Evolutionary conservation across 1,140 invertebrate species (phyloP).

Genomic region (Danaus plexippus): DNA sequence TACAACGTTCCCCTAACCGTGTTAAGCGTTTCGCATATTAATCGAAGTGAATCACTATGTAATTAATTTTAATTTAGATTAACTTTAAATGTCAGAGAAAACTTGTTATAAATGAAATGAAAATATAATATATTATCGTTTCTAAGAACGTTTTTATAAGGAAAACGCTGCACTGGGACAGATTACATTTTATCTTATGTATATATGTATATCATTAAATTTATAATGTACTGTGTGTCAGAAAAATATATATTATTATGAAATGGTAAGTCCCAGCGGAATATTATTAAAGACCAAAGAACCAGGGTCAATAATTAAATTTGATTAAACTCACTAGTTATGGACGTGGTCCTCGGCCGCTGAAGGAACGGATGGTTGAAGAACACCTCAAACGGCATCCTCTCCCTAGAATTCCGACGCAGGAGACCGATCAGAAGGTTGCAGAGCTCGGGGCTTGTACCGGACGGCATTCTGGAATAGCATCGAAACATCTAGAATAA

Average conservation of each 20-base stretch:
- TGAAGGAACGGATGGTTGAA: conserved; percentile 94
- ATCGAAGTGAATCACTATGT: conserved; percentile 8
- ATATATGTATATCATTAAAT: too few relatives aligned
- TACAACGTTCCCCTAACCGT: too few relatives aligned
- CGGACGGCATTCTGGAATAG: conserved; percentile 86
- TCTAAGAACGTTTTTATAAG: too few relatives aligned
- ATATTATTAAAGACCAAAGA: conserved; percentile 8
- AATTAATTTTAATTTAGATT: too few relatives aligned
- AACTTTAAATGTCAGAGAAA: too few relatives aligned
- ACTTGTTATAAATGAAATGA: too few relatives aligned
- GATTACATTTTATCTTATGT: too few relatives aligned
- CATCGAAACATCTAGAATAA: background rate
- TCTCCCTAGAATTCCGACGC: conserved; percentile 92
- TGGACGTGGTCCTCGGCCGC: conserved; percentile 72
- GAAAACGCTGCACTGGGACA: too few relatives aligned
- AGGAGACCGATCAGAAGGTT: conserved; percentile 90
- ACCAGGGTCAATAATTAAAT: background rate
- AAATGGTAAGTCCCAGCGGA: conserved; percentile 2
- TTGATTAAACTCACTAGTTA: conserved; percentile 43
- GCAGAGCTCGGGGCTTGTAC: conserved; percentile 90
- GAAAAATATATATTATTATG: too few relatives aligned
- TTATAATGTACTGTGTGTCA: too few relatives aligned
- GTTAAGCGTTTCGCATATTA: conserved; percentile 6
- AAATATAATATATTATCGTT: too few relatives aligned
- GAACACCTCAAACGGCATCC: conserved; percentile 96